phyloP scores from a whole-genome alignment of 2,888 invertebrate genomes.

The Danaus chrysippus region DNA sequence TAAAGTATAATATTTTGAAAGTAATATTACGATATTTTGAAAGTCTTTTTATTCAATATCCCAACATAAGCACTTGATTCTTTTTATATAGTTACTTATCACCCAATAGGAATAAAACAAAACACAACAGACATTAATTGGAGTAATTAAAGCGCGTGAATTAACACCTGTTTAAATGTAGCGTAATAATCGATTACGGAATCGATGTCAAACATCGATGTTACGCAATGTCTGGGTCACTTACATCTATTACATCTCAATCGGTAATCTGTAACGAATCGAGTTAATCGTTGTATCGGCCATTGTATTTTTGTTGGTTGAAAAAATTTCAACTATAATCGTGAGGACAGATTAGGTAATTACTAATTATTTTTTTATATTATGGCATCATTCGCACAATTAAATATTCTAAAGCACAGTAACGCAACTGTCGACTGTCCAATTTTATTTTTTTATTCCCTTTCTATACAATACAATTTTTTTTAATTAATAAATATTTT shows the following conservation, averaged over 20 bases:
- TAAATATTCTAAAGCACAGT: no score
- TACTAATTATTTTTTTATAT: background rate
- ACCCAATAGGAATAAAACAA: no score
- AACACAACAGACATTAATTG: background rate
- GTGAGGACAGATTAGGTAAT: background rate
- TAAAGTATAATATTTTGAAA: background rate
- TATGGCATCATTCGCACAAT: no score
- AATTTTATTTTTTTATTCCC: no score
- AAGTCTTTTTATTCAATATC: background rate
- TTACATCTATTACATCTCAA: slow-evolving; percentile 39
- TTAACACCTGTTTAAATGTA: slow-evolving; percentile 5
- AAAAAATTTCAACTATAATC: no score
- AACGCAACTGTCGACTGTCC: no score
- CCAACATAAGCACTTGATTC: background rate
- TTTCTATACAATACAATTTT: no score
- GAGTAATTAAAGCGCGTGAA: background rate
- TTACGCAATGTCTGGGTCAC: slow-evolving; percentile 36
- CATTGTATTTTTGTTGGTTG: slow-evolving; percentile 3
- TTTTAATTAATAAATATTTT: no score
- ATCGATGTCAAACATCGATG: slow-evolving; percentile 39
- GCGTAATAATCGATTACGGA: slow-evolving; percentile 41
- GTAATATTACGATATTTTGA: no score
- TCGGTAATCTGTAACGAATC: slow-evolving; percentile 27
- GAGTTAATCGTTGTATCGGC: slow-evolving; percentile 1
- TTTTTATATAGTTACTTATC: no score